Base-by-base conservation (phyloP, 2,888 invertebrate genomes). In the Pterobdella sp. region DNA sequence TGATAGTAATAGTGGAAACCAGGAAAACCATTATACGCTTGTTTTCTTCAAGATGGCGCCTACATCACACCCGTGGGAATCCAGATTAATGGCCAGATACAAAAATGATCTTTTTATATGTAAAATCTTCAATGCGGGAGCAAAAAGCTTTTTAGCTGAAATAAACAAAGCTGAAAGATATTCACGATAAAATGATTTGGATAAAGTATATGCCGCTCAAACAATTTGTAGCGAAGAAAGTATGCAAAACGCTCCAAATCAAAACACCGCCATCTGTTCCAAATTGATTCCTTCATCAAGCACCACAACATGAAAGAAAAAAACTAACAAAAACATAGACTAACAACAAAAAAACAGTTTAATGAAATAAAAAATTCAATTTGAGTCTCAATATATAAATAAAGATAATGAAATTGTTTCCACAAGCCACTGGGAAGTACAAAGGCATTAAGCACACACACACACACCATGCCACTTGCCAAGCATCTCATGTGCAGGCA, bases 11-110 rank as follows among this genome's bases (percentile, higher is more conserved):
- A 56, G 10, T 56, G n/a, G n/a, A 14, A 56, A 4, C 26, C 4
- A 3, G n/a, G 10, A 14, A 3, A n/a, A 22, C n/a, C 60, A 56
- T 56, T 56, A 56, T 26, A 26, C n/a, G 4, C 60, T 56, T 56
- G 60, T 56, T 56, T 56, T 56, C 60, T 56, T 22, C 14, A 56
- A 56, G 60, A 56, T 56, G 60, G 60, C 60, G 7, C n/a, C 3
- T n/a, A 18, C 60, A 56, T 7, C 60, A 56, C 60, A 56, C 60
- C 60, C 60, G n/a, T 4, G 60, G 26, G 60, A 56, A 26, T 26
- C 3, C 49, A 22, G 60, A 4, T 4, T 56, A n/a, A 56, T 56
- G 60, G 60, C 60, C n/a, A 56, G 60, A 56, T 56, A 56, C 18
- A 56, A 26, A 22, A 4, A 56, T 56, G 60, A 14, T 7, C 60